phyloP scores from a whole-genome alignment of 2,888 invertebrate species.

The Sarcophaga rosellei region DNA sequence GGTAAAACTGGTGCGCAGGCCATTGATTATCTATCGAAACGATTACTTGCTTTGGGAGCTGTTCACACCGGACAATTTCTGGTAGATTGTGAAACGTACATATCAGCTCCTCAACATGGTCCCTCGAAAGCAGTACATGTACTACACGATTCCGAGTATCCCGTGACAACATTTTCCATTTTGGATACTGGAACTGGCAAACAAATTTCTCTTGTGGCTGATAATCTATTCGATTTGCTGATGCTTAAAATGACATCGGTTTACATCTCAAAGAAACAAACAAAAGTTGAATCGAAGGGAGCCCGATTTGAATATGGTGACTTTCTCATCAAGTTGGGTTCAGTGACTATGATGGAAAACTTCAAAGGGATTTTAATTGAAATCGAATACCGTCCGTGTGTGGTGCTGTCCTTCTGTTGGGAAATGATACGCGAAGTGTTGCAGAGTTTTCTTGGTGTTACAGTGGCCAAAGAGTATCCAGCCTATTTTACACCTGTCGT shows the following conservation, averaged over 20 bases:
- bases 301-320: slow-evolving; percentile 93
- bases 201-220: slow-evolving; percentile 93
- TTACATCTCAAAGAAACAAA: slow-evolving; percentile 94
- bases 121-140: slow-evolving; percentile 92
- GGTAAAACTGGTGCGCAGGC: slow-evolving; percentile 95
- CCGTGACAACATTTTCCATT: slow-evolving; percentile 95
- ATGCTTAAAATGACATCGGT: slow-evolving; percentile 94
- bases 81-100: slow-evolving; percentile 97
- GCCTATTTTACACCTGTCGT: slow-evolving; percentile 82
- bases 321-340: slow-evolving; percentile 96
- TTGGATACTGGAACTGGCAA: slow-evolving; percentile 91
- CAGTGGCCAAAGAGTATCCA: slow-evolving; percentile 88
- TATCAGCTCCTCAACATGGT: slow-evolving; percentile 86
- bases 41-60: slow-evolving; percentile 91
- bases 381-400: slow-evolving; percentile 95
- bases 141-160: slow-evolving; percentile 97
- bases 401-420: slow-evolving; percentile 94
- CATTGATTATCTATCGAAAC: slow-evolving; percentile 92
- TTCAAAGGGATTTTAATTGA: slow-evolving; percentile 97
- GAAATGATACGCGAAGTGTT: slow-evolving; percentile 94
- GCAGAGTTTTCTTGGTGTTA: slow-evolving; percentile 92
- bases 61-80: slow-evolving; percentile 93
- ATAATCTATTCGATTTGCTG: slow-evolving; percentile 93
- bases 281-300: slow-evolving; percentile 93
- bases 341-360: slow-evolving; percentile 94